These are phyloP conservation scores for Synanceia verrucosa DNA, from an alignment of 2,797 vertebrate genomes.

Conservation along the genomic window DNA sequence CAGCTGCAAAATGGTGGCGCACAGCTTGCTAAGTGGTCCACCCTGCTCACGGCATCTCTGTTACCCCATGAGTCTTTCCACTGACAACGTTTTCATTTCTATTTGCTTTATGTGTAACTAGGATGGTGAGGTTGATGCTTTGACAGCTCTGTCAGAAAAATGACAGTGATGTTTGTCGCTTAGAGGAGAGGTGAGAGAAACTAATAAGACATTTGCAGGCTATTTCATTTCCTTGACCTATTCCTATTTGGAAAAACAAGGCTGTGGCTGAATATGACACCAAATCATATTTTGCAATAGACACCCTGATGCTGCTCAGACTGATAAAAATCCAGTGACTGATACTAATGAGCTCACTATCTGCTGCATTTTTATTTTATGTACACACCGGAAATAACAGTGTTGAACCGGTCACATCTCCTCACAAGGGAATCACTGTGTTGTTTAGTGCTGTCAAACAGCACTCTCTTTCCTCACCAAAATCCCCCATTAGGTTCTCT, in stretches of 20 bases:
- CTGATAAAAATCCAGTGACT: constrained; percentile 42
- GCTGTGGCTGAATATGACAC: constrained; percentile 16
- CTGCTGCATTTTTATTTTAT: constrained; percentile 27
- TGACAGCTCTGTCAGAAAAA: constrained; percentile 70
- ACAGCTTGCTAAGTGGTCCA: constrained; percentile 79
- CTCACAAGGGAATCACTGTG: constrained; percentile 58
- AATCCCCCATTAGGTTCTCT: constrained; percentile 57
- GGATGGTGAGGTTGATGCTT: constrained; percentile 43
- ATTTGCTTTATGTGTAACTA: constrained; percentile 73
- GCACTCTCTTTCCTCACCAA: constrained; percentile 51
- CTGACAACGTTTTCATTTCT: constrained; percentile 76
- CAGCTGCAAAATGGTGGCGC: constrained; percentile 74
- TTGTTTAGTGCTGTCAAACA: constrained; percentile 67
- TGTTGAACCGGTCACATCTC: constrained; percentile 50
- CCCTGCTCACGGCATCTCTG: constrained; percentile 69
- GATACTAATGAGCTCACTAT: constrained; percentile 50
- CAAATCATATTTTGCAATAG: constrained; percentile 18
- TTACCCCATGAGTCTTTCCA: constrained; percentile 74
- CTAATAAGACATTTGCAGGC: constrained; percentile 50
- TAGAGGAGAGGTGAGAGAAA: constrained; percentile 17
- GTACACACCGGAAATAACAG: constrained; percentile 49
- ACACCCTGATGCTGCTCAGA: constrained; percentile 13
- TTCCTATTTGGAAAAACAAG: constrained; percentile 15
- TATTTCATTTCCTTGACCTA: constrained; percentile 53
- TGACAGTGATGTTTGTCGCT: constrained; percentile 46